Conservation (phyloP, 2,797 vertebrate species). For the Scolopax rusticola region DNA sequence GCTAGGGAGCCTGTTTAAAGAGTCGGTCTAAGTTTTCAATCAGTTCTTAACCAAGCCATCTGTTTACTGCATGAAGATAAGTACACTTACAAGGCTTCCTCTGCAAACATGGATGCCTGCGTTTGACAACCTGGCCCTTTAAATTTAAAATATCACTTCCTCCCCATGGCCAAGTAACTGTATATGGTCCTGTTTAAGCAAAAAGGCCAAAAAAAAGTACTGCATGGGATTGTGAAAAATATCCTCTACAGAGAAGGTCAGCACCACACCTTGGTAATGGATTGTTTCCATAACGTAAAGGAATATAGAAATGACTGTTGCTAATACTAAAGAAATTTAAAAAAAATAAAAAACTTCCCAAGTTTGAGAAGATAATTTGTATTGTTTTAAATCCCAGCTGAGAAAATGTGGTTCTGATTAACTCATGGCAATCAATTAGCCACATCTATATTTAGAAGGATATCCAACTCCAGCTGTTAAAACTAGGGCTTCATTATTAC, state of each 20-base stretch:
- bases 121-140: conserved; percentile 11
- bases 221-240: not conserved
- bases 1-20: conserved; percentile 5
- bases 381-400: conserved; percentile 50
- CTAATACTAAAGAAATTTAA: not conserved
- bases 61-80: conserved; percentile 30
- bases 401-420: conserved; percentile 49
- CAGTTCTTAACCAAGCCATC: conserved; percentile 14
- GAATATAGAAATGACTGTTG: not conserved
- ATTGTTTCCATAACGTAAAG: conserved; percentile 4
- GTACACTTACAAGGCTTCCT: not conserved
- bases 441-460: conserved; percentile 52
- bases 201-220: not conserved
- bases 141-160: conserved; percentile 35
- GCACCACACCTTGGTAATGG: not conserved
- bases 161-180: not conserved
- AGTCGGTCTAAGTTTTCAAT: conserved; percentile 5
- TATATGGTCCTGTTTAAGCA: not conserved
- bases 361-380: conserved; percentile 38
- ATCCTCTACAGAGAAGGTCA: not conserved
- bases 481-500: conserved; percentile 34
- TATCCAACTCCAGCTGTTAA: conserved; percentile 42
- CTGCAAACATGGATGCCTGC: not conserved
- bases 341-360: not conserved
- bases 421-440: conserved; percentile 46